Evolutionary conservation across 2,113 vertebrate genomes (phyloP), one percentile per base, ranked within the genome.

Genomic region (Athene cunicularia): DNA sequence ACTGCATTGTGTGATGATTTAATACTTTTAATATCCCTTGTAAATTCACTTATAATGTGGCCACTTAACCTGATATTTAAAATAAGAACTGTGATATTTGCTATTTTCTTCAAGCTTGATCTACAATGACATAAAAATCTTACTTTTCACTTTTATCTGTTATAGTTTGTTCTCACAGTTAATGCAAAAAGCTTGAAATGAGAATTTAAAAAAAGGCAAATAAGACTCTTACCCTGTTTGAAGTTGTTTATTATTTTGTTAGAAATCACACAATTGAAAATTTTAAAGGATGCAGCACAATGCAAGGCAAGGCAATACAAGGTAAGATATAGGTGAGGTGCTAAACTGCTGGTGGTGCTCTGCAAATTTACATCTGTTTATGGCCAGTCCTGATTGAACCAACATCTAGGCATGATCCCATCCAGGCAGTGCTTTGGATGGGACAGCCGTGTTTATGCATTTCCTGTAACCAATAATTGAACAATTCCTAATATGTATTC

Each of bases 351-450:
- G 32, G 30, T 60, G 26, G 28, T 86, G 7, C 9, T 74, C 27
- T 86, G 59, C 45, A n/a, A 37, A 55, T 66, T 84, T 86, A 11
- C 24, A 41, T 72, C 4, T 23, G 7, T 0, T 72, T 71, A 33
- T 52, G 19, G 26, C 45, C 32, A 63, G 7, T 63, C 8, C 20
- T 90, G 26, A 32, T 8, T 53, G 12, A 11, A 66, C 41, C 47
- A 58, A 18, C 4, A 33, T 19, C 28, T 23, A 49, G 8, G 18
- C 37, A 16, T 45, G 32, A 71, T 53, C 32, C 37, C 12, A 45
- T 19, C 21, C 22, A 58, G 33, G 8, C 3, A 16, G 5, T 0
- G 0, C 14, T 63, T 22, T 28, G 32, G n/a, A 45, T 53, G 33
- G 16, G 1, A 45, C 49, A 3, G 2, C 2, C 72, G 11, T 66